These are phyloP conservation scores for Cranoglanis bouderius DNA, from an alignment of 2,113 vertebrate species.

Conservation along the genomic window DNA sequence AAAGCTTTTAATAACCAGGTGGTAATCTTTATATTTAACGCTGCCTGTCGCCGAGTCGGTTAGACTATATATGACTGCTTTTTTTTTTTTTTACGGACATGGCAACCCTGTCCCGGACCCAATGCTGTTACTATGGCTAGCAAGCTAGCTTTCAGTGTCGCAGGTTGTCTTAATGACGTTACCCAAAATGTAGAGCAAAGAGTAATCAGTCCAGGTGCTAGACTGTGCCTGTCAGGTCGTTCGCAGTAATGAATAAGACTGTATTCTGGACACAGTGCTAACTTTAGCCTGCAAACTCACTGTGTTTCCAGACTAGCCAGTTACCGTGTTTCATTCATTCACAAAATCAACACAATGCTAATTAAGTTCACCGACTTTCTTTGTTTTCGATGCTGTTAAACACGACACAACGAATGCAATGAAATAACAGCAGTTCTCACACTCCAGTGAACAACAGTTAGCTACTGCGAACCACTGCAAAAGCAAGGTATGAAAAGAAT, in stretches of 20 bases:
- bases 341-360: too few species aligned
- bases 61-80: rapidly evolving
- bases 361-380: background rate
- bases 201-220: background rate
- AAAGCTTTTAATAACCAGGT: background rate
- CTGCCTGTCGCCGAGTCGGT: background rate
- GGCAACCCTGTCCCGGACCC: background rate
- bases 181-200: background rate
- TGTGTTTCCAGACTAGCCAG: background rate
- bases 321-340: conserved; percentile 17
- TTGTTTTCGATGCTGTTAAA: background rate
- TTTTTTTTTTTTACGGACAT: background rate
- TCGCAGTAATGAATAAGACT: background rate
- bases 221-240: background rate
- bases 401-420: background rate
- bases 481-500: background rate
- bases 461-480: background rate
- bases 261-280: background rate
- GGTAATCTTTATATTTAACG: background rate
- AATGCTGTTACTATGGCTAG: background rate
- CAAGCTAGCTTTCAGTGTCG: background rate
- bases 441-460: background rate
- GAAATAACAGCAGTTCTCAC: background rate
- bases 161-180: background rate
- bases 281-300: background rate